Conservation (phyloP, 2,113 vertebrate genomes). For the Labeo rohita region DNA sequence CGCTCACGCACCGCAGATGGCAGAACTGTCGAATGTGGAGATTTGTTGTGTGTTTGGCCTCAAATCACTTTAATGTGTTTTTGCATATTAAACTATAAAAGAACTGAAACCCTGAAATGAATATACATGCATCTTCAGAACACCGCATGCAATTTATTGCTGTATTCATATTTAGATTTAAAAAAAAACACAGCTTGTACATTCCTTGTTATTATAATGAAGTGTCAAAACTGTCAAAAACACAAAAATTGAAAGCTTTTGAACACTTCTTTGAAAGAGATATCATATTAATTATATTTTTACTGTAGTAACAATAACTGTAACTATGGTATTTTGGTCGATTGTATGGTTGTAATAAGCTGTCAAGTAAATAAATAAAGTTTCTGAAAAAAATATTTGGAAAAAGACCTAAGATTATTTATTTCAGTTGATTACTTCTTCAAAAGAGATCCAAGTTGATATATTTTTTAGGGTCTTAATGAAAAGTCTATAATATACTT, state of each 20-base stretch:
- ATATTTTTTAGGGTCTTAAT: too few species aligned
- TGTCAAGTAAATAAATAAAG: too few species aligned
- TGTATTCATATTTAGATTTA: not conserved
- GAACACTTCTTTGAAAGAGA: not conserved
- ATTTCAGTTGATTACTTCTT: too few species aligned
- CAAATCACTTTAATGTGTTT: constrained; percentile 57
- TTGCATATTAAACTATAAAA: constrained; percentile 19
- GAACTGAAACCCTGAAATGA: not conserved
- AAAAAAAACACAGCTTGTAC: not conserved
- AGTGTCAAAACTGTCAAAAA: not conserved
- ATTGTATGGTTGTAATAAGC: not conserved
- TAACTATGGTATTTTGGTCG: not conserved
- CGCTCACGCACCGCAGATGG: constrained; percentile 71
- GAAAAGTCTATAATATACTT: too few species aligned
- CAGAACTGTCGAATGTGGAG: constrained; percentile 67
- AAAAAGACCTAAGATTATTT: too few species aligned
- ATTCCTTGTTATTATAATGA: not conserved
- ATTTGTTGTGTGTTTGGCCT: constrained; percentile 66
- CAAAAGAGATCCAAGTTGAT: too few species aligned
- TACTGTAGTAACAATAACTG: not conserved
- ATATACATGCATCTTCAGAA: not conserved
- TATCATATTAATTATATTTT: not conserved
- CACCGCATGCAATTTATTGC: not conserved
- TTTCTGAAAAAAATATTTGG: too few species aligned
- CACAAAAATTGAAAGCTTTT: not conserved